A percentile compares a stretch with the other conserved stretches of the same genome.
phyloP scores from a whole-genome alignment of 2,113 vertebrate genomes.

The Scophthalmus maximus region DNA sequence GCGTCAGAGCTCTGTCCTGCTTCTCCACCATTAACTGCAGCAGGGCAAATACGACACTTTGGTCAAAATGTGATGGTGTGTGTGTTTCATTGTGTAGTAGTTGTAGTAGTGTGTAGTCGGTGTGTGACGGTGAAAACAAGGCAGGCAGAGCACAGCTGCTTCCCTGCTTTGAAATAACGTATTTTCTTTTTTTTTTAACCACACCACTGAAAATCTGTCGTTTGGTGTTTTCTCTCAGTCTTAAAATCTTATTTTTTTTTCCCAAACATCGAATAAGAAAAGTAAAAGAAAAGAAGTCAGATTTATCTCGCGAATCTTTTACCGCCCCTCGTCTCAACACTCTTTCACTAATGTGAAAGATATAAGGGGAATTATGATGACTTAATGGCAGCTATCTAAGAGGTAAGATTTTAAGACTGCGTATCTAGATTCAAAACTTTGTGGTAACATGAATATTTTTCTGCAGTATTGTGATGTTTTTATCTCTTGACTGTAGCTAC shows the following conservation, averaged over 20 bases:
- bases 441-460: constrained; percentile 19
- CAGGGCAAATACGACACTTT: constrained; percentile 34
- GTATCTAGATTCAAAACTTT: constrained; percentile 21
- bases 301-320: no score
- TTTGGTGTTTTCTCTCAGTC: constrained; percentile 52
- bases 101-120: constrained; percentile 33
- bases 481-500: constrained; percentile 47
- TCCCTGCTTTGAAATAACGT: constrained; percentile 64
- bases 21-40: constrained; percentile 49
- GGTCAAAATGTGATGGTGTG: constrained; percentile 40
- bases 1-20: constrained; percentile 32
- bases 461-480: constrained; percentile 57
- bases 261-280: no score
- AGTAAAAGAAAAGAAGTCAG: not conserved
- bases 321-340: not conserved
- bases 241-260: constrained; percentile 64
- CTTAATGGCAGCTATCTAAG: not conserved
- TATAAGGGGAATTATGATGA: no score
- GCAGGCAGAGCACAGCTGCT: constrained; percentile 53
- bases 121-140: constrained; percentile 54
- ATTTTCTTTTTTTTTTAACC: constrained; percentile 30
- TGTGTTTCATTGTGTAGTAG: constrained; percentile 36
- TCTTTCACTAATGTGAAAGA: not conserved
- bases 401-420: constrained; percentile 71
- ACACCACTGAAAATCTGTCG: constrained; percentile 36